Base-by-base conservation (phyloP, 2,113 vertebrate species). In the Salvelinus fontinalis region DNA sequence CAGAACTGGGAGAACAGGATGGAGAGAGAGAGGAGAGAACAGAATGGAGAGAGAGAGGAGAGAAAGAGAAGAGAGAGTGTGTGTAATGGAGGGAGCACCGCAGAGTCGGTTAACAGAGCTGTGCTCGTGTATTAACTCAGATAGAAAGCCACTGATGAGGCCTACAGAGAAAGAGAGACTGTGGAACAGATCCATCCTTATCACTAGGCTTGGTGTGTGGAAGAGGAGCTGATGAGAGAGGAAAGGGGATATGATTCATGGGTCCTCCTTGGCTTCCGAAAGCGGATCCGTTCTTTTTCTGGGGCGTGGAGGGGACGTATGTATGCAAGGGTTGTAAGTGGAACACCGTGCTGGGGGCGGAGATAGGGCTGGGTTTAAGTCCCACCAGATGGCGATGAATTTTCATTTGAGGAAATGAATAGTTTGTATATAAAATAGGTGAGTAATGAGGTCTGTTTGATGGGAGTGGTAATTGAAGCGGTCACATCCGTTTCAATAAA, bases 401-500 rank as follows among this genome's bases (percentile, higher is more conserved):
- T 90, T 89, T 91, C 88, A 93, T 93, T 90, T 71, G 29, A 87
- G 75, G 77, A 89, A 92, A 95, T 94, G 91, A 94, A 90, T 14
- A 8, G 81, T 89, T 89, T 88, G 89, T 77, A 79, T 85, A 88
- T 86, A 84, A 89, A 92, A 29, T 39, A 88, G 49, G 67, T n/a
- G 88, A 91, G 86, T 79, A 65, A 83, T 89, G 75, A 81, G 57
- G 22, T 80, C 89, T 93, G 90, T 92, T 93, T 95, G 93, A 95
- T 91, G 87, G 69, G 82, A 81, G 85, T 85, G 90, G 77, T 92
- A 92, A 94, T 92, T 93, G 92, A 86, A 86, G 83, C 86, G 83
- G 87, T 93, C 92, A 88, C 92, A 93, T 93, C 89, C 91, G 90
- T 93, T 93, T 93, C 91, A 91, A 89, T 93, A 92, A 94, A 93